Percentiles rank a stretch among this genome's conserved stretches.
phyloP scores from a whole-genome alignment of 2,113 vertebrate genomes.

The Opisthocomus hoazin region DNA sequence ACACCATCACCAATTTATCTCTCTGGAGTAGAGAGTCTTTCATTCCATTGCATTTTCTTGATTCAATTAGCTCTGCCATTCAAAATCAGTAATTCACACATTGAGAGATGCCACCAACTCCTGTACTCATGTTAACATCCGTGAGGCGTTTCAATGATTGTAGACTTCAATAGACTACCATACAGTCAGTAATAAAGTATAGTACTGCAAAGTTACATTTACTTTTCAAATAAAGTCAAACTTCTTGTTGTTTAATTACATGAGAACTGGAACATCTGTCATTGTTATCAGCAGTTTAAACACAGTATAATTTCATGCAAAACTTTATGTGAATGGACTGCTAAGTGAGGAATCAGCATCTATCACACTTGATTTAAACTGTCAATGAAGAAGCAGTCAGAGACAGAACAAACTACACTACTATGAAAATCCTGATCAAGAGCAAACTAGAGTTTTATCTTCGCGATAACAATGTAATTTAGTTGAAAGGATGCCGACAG shows the following conservation, averaged over 20 bases:
- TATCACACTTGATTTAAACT: background rate
- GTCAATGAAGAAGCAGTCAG: background rate
- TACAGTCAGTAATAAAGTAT: background rate
- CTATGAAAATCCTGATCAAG: background rate
- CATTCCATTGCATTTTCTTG: background rate
- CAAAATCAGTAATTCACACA: background rate
- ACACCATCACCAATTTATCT: background rate
- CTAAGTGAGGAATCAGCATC: background rate
- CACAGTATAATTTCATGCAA: background rate
- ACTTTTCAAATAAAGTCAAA: background rate
- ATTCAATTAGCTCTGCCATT: background rate
- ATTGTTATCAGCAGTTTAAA: background rate
- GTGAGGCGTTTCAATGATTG: background rate
- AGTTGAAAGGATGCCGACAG: background rate
- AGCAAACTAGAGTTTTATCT: background rate
- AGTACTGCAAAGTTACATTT: background rate
- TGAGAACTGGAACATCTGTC: background rate
- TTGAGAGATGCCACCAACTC: background rate
- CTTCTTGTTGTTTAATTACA: background rate
- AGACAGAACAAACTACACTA: background rate
- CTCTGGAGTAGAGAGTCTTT: background rate
- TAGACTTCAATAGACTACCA: background rate
- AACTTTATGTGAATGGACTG: background rate
- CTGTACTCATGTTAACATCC: background rate
- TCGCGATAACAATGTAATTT: background rate